Conservation (phyloP, 2,797 vertebrate species). For the Acrocephalus scirpaceus region DNA sequence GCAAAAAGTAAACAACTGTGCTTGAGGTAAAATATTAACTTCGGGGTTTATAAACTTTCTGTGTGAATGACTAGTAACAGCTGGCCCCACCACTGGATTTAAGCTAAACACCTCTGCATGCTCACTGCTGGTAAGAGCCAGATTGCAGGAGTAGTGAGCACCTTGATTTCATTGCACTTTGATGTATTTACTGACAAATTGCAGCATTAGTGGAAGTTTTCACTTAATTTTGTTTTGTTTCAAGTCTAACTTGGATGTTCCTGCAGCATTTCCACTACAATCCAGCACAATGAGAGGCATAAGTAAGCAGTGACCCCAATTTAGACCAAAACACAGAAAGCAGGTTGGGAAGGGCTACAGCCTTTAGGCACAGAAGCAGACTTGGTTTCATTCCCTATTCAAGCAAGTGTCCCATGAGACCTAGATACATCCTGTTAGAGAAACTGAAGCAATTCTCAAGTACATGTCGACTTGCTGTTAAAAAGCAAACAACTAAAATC, state of each 20-base stretch:
- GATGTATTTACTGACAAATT: neutral
- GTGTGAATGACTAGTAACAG: neutral
- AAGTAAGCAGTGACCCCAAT: fast-evolving
- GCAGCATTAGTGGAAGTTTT: neutral
- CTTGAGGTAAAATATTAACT: constrained; percentile 2
- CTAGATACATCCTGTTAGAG: neutral
- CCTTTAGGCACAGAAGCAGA: neutral
- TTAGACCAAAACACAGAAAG: neutral
- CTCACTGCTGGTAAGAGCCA: neutral
- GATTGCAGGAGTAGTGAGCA: neutral
- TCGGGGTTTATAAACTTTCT: neutral
- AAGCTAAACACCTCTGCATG: neutral
- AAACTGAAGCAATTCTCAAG: neutral
- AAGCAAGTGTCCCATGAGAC: neutral
- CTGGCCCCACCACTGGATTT: neutral
- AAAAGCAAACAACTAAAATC: neutral
- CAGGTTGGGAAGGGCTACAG: neutral
- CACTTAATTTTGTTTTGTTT: neutral
- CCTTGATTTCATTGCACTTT: neutral
- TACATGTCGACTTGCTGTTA: neutral
- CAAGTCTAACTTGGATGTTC: neutral
- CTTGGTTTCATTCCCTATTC: neutral
- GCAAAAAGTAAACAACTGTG: neutral
- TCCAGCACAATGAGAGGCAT: neutral
- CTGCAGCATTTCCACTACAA: neutral